phyloP scores from a whole-genome alignment of 1,140 invertebrate genomes.

The Rhynchophorus ferrugineus region DNA sequence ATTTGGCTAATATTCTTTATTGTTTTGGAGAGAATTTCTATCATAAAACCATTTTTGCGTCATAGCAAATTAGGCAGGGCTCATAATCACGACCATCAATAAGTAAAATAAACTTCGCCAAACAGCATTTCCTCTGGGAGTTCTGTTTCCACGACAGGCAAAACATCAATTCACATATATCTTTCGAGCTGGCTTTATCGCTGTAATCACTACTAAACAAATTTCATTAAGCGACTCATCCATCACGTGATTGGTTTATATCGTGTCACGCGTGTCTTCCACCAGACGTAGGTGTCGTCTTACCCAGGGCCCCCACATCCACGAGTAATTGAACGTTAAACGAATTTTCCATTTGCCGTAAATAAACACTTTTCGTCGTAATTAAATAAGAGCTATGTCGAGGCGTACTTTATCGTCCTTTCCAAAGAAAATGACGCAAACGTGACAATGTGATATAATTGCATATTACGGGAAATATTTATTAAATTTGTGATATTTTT shows the following conservation, averaged over 20 bases:
- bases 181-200: neutral
- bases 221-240: neutral
- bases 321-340: neutral
- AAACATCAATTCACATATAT: neutral
- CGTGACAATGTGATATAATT: too few relatives aligned
- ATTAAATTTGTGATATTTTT: too few relatives aligned
- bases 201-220: neutral
- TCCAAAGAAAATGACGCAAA: too few relatives aligned
- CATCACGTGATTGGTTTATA: neutral
- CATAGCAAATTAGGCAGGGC: too few relatives aligned
- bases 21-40: too few relatives aligned
- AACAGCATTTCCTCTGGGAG: neutral
- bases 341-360: neutral
- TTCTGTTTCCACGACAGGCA: neutral
- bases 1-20: too few relatives aligned
- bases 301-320: neutral
- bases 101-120: neutral
- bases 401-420: neutral
- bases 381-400: neutral
- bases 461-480: too few relatives aligned
- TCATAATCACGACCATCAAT: too few relatives aligned
- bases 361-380: neutral
- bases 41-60: too few relatives aligned
- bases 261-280: neutral
- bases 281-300: neutral